Evolutionary conservation across 2,797 vertebrate genomes (phyloP).

Genomic region (Eospalax fontanierii): DNA sequence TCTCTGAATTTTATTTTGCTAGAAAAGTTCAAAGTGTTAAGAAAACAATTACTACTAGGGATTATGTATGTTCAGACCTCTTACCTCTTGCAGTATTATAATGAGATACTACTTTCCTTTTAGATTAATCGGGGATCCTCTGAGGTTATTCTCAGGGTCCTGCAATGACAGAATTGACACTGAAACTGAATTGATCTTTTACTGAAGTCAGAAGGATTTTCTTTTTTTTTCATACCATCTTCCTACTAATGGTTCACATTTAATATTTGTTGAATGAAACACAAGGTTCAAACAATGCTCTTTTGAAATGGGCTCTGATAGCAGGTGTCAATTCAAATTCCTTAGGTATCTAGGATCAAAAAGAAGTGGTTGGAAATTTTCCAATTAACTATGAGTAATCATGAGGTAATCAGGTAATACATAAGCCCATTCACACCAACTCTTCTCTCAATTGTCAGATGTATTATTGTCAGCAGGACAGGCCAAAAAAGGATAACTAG

Average conservation of each 20-base stretch:
- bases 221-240: constrained; percentile 11
- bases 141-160: not conserved
- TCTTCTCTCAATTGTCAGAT: constrained; percentile 69
- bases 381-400: constrained; percentile 73
- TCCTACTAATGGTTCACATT: constrained; percentile 33
- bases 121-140: not conserved
- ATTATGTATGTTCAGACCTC: not conserved
- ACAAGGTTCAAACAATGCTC: constrained; percentile 24
- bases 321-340: constrained; percentile 70
- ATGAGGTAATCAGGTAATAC: constrained; percentile 72
- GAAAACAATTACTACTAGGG: not conserved
- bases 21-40: constrained; percentile 49
- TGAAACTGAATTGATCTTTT: constrained; percentile 45
- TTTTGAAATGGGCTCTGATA: constrained; percentile 67
- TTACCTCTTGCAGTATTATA: not conserved
- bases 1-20: constrained; percentile 58
- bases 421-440: constrained; percentile 81
- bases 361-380: constrained; percentile 71
- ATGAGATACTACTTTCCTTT: not conserved
- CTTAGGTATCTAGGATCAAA: constrained; percentile 66
- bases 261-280: constrained; percentile 58
- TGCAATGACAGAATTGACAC: not conserved
- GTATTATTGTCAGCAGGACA: constrained; percentile 52
- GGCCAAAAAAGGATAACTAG: not conserved
- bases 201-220: constrained; percentile 31